These are phyloP conservation scores for Mormyrus iriodes DNA, from an alignment of 2,113 vertebrate genomes.

Conservation along the genomic window DNA sequence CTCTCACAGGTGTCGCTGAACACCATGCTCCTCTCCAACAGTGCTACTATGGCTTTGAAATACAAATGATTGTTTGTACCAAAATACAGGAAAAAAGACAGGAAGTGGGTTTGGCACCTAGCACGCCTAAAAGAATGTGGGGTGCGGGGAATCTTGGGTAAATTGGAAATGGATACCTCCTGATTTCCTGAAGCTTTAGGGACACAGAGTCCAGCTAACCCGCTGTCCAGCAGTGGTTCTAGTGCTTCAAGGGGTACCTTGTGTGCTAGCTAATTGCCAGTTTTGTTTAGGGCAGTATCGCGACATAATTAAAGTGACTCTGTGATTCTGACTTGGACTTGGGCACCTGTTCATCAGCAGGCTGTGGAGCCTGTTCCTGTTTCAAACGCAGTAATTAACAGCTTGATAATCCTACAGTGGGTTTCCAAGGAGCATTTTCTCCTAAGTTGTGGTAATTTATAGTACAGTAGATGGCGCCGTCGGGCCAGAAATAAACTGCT, in stretches of 20 bases:
- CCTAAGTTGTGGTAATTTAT: not conserved
- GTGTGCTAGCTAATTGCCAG: not conserved
- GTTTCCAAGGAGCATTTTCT: not conserved
- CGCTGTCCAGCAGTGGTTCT: not conserved
- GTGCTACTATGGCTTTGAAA: not conserved
- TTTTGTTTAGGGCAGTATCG: not conserved
- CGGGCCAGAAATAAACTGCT: not conserved
- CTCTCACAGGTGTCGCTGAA: not conserved
- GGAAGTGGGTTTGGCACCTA: not conserved
- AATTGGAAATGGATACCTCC: not conserved
- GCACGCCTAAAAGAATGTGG: not conserved
- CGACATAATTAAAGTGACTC: not conserved
- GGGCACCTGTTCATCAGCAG: not conserved
- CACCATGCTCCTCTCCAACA: not conserved
- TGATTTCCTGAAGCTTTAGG: not conserved
- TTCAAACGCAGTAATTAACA: not conserved
- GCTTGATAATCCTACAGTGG: not conserved
- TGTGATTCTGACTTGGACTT: not conserved
- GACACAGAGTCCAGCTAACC: not conserved
- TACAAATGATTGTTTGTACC: not conserved
- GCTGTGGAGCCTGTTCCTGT: not conserved
- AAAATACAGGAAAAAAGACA: not conserved
- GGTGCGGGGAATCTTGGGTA: not conserved
- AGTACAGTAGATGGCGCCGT: constrained; percentile 39
- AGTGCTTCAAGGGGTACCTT: not conserved